Evolutionary conservation across 2,113 vertebrate genomes (phyloP).

Genomic region (Clarias gariepinus): DNA sequence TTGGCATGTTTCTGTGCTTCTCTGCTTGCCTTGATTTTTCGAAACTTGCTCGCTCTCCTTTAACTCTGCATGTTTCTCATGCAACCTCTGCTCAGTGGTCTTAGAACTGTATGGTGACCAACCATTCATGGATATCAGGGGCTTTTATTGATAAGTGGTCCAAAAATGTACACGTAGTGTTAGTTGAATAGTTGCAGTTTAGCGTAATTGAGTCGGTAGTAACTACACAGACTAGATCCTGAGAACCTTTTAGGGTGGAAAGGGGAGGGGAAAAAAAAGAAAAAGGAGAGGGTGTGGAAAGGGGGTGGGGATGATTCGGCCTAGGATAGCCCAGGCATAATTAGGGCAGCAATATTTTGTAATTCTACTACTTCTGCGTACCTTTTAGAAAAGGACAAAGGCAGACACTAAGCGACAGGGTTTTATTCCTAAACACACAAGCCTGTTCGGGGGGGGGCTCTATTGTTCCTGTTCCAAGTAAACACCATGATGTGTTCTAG

Average conservation of each 20-base stretch:
- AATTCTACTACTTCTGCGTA: constrained; percentile 18
- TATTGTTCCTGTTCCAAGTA: constrained; percentile 2
- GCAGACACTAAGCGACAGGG: background rate
- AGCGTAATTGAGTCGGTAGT: constrained; percentile 36
- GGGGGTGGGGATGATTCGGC: too few species aligned
- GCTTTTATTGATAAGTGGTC: constrained; percentile 50
- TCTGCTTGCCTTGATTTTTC: constrained; percentile 52
- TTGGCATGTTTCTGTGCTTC: constrained; percentile 57
- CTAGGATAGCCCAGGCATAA: background rate
- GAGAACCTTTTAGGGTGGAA: background rate
- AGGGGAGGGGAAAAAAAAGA: background rate
- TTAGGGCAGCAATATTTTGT: constrained; percentile 40
- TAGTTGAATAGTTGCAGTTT: constrained; percentile 35
- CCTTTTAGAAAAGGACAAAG: background rate
- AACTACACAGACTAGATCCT: constrained; percentile 19
- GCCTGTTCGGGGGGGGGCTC: background rate
- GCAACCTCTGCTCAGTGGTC: constrained; percentile 54
- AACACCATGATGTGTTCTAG: constrained; percentile 40
- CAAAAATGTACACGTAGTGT: constrained; percentile 41
- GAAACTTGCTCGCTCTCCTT: constrained; percentile 50
- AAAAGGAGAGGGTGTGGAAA: background rate
- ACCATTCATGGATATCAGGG: constrained; percentile 55
- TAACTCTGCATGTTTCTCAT: constrained; percentile 56
- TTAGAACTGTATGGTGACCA: constrained; percentile 56
- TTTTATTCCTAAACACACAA: constrained; percentile 19